phyloP scores from a whole-genome alignment of 2,113 vertebrate species.

The Hippocampus abdominalis region DNA sequence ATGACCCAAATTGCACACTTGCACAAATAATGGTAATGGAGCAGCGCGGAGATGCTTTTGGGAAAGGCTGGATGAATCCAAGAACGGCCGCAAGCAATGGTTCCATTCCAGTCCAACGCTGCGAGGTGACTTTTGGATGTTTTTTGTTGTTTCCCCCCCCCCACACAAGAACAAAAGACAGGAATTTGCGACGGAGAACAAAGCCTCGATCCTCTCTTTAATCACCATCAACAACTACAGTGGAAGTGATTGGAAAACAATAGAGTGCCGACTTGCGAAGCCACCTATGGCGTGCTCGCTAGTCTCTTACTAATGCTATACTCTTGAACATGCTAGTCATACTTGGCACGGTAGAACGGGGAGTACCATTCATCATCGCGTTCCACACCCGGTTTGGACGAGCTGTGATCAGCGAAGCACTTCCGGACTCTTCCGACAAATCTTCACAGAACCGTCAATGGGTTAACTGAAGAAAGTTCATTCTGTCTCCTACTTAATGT shows the following conservation, averaged over 20 bases:
- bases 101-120: constrained; percentile 34
- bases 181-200: constrained; percentile 5
- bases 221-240: background rate
- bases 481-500: too few species aligned
- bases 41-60: constrained; percentile 41
- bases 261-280: background rate
- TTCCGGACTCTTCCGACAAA: too few species aligned
- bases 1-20: constrained; percentile 64
- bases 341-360: background rate
- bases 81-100: constrained; percentile 31
- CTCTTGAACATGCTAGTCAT: background rate
- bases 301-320: background rate
- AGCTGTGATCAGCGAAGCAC: too few species aligned
- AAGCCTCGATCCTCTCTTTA: background rate
- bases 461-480: too few species aligned
- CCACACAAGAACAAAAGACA: background rate
- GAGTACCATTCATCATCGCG: background rate
- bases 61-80: constrained; percentile 48
- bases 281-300: background rate
- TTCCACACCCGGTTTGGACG: too few species aligned
- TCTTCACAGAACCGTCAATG: too few species aligned
- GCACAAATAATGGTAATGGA: constrained; percentile 73
- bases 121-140: constrained; percentile 11
- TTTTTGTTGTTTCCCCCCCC: background rate
- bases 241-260: constrained; percentile 4